Evolutionary conservation across 2,113 vertebrate species (phyloP).

Genomic region (Ovis canadensis): DNA sequence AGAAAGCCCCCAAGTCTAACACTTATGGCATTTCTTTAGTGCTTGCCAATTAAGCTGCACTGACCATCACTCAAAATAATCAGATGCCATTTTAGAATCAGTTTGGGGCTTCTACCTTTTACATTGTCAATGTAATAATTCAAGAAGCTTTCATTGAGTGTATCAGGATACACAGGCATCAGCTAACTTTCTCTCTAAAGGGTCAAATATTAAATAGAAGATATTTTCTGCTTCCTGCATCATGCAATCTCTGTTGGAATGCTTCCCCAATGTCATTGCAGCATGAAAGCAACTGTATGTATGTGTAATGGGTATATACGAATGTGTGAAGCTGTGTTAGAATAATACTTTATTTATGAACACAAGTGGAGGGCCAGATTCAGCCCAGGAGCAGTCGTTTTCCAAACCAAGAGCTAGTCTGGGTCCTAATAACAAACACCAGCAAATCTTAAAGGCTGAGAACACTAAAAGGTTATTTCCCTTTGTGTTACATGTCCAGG

Average conservation of each 20-base stretch:
- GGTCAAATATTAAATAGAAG: background rate
- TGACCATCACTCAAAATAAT: background rate
- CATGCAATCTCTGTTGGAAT: background rate
- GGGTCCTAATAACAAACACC: background rate
- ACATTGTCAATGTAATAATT: background rate
- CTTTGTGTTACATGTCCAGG: background rate
- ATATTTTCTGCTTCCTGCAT: background rate
- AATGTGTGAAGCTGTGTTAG: background rate
- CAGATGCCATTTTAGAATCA: background rate
- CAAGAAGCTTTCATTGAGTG: background rate
- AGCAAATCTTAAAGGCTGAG: background rate
- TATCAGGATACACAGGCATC: background rate
- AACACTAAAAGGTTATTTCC: background rate
- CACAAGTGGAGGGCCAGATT: background rate
- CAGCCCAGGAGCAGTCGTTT: background rate
- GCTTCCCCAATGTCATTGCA: too few species aligned
- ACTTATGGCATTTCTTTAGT: background rate
- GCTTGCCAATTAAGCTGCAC: too few species aligned
- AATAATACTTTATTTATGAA: constrained; percentile 44
- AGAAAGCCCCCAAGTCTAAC: background rate
- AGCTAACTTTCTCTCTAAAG: background rate
- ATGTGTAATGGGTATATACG: background rate
- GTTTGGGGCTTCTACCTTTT: background rate
- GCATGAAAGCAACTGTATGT: background rate
- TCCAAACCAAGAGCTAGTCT: background rate